Evolutionary conservation across 2,797 vertebrate genomes (phyloP).

Genomic region (Chelon auratus): DNA sequence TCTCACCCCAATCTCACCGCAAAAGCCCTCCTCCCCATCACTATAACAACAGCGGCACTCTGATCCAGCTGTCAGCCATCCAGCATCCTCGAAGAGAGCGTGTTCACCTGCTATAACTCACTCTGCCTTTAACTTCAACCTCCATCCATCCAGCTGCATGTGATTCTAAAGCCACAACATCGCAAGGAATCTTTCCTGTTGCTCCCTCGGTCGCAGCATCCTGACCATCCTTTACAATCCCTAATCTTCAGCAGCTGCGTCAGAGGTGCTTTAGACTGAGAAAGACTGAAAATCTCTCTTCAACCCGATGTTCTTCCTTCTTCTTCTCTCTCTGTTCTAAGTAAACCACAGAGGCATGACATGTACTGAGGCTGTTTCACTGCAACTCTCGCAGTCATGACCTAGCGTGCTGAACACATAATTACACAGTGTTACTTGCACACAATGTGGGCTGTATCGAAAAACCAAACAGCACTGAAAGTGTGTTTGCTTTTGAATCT

Average conservation of each 20-base stretch:
- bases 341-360: conserved; percentile 10
- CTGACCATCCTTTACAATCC: conserved; percentile 18
- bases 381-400: conserved; percentile 11
- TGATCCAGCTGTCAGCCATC: conserved; percentile 24
- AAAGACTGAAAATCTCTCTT: conserved; percentile 32
- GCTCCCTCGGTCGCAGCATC: conserved; percentile 31
- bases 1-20: conserved; percentile 30
- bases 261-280: background rate
- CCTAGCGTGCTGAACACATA: conserved; percentile 15
- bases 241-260: conserved; percentile 30
- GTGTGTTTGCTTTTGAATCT: too few species aligned
- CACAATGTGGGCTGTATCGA: conserved; percentile 6
- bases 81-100: conserved; percentile 18
- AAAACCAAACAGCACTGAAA: background rate
- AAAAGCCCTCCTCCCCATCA: conserved; percentile 9
- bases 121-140: conserved; percentile 1
- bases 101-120: conserved; percentile 38
- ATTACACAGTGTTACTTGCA: conserved; percentile 2
- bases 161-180: conserved; percentile 32
- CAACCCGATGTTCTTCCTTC: conserved; percentile 9
- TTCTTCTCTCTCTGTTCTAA: conserved; percentile 19
- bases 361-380: conserved; percentile 27
- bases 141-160: background rate
- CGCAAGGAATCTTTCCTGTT: conserved; percentile 25
- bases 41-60: conserved; percentile 18